phyloP scores from a whole-genome alignment of 2,888 invertebrate species.

The Dilophus febrilis region DNA sequence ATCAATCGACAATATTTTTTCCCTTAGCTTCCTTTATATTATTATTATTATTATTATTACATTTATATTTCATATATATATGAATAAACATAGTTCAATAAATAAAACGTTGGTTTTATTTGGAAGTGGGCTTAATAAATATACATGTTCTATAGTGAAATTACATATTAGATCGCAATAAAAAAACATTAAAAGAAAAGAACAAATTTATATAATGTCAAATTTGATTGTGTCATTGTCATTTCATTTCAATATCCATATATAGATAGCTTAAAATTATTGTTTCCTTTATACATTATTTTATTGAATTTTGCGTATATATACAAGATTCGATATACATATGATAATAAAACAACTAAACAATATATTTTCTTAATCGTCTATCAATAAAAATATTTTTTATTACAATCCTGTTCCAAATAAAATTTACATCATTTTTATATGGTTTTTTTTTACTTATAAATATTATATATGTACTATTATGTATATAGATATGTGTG shows the following conservation, averaged over 20 bases:
- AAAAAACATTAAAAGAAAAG: no score
- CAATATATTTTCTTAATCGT: constrained; percentile 2
- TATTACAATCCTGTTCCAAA: constrained; percentile 1
- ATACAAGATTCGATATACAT: no score
- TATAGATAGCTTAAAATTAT: constrained; percentile 1
- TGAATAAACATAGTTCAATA: not conserved
- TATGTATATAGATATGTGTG: no score
- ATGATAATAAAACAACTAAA: no score
- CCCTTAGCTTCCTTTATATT: not conserved
- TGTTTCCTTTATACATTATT: not conserved
- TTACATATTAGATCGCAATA: no score
- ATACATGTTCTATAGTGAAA: no score
- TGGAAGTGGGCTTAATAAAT: not conserved
- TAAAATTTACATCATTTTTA: constrained; percentile 2
- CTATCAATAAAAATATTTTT: constrained; percentile 1
- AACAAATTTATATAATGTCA: no score
- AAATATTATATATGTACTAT: no score
- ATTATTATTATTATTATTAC: not conserved
- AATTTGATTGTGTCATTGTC: no score
- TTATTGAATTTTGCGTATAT: no score
- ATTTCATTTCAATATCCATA: no score
- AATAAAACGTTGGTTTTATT: constrained; percentile 1
- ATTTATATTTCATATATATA: no score
- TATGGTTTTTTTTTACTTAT: not conserved
- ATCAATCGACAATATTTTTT: constrained; percentile 2